These are phyloP conservation scores for Pseudochirops cupreus DNA, from an alignment of 2,797 vertebrate genomes.

Conservation along the genomic window DNA sequence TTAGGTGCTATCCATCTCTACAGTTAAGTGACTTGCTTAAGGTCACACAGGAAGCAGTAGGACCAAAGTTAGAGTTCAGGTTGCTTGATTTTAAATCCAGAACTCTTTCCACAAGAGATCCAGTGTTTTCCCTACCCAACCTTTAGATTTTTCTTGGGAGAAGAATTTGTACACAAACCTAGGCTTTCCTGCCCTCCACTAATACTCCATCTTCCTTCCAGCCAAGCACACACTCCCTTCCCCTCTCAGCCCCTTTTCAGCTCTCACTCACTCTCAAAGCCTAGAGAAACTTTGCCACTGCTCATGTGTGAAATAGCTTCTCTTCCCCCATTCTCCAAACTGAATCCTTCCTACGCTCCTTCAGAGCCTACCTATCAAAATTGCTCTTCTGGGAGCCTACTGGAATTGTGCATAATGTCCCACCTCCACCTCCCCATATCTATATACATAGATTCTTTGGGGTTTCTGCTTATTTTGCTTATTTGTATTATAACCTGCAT, in stretches of 20 bases:
- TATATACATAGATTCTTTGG: neutral
- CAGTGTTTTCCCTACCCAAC: neutral
- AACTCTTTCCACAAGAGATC: neutral
- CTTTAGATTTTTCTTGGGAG: neutral
- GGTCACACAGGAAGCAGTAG: neutral
- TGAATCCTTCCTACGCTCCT: neutral
- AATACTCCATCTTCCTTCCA: neutral
- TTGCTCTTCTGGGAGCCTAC: neutral
- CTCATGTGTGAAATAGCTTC: neutral
- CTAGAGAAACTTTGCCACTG: neutral
- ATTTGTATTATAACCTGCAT: neutral
- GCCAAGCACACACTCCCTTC: neutral
- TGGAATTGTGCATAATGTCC: neutral
- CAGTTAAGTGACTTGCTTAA: neutral
- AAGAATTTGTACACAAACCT: neutral
- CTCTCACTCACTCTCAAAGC: neutral
- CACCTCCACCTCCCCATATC: neutral
- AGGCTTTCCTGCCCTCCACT: neutral
- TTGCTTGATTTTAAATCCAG: neutral
- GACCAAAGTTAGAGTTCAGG: neutral
- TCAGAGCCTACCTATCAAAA: neutral
- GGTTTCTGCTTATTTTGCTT: neutral
- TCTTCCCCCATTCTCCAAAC: neutral
- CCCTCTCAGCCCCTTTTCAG: neutral
- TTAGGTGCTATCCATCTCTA: too few species aligned